Base-by-base conservation (phyloP, 2,113 vertebrate genomes). In the Oreochromis aureus region DNA sequence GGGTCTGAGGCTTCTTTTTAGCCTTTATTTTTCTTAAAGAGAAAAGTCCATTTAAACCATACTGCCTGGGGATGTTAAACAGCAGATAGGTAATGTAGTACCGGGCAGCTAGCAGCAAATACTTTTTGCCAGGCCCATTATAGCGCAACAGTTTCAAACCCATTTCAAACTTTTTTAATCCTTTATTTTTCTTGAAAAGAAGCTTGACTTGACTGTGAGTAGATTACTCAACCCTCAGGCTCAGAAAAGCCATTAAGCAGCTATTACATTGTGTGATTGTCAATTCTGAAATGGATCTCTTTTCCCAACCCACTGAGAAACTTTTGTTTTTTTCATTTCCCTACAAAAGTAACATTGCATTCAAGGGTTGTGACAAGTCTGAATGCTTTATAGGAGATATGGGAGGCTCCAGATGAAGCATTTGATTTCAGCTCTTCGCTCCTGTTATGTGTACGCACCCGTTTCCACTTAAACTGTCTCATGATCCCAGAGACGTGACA, bases 201-300 rank as follows among this genome's bases (percentile, higher is more conserved):
- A 91, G 19, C 61, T 22, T 80, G 8, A 16, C 73, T 51, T 2
- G 2, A 78, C 71, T 27, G 16, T 22, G 30, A 88, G 54, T 61
- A 86, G 76, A 81, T 86, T 87, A 51, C 36, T 27, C 44, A 48
- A 79, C 79, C 91, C 79, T 54, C 2, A 54, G 86, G 85, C 69
- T 11, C 22, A 41, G 78, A 80, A 89, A 92, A 90, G 7, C 61
- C 86, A 93, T 90, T 86, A 92, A 85, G 54, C 56, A 78, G 46
- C 83, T 10, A 86, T 90, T 91, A 91, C 7, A 55, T 18, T 39
- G 39, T 87, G 79, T 32, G 81, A 63, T 48, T 54, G 54, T 91
- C 80, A 89, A 39, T 85, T 86, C 10, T 85, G n/a, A 59, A 85
- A 88, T 59, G 27, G 22, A 82, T 79, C 41, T 61, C 22, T 86